A percentile compares a stretch with the other conserved stretches of the same genome.
Conservation (phyloP, 2,888 invertebrate genomes). For the Orthosia gracilis region DNA sequence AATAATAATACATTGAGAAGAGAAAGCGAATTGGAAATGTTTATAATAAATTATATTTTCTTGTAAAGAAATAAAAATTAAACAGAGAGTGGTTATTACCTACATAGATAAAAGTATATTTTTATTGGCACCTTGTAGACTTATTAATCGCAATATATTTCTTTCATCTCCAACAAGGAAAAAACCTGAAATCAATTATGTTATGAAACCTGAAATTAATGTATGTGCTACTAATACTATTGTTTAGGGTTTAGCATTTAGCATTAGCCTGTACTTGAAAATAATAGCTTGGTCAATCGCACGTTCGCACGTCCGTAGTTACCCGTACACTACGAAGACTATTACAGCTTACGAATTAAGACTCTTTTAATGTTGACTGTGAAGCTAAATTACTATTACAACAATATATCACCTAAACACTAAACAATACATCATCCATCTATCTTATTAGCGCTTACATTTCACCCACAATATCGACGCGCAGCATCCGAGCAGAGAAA, state of each 20-base stretch:
- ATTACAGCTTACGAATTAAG: no score
- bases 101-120: not conserved
- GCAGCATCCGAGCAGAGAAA: conserved; percentile 73
- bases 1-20: no score
- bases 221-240: no score
- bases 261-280: no score
- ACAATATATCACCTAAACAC: not conserved
- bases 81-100: no score
- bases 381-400: not conserved
- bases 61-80: not conserved
- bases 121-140: not conserved
- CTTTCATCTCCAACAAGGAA: not conserved
- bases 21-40: no score
- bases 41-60: not conserved
- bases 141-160: not conserved
- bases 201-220: no score
- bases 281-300: no score
- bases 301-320: no score
- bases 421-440: conserved; percentile 22
- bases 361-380: not conserved
- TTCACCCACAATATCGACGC: conserved; percentile 53
- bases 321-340: no score
- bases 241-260: no score
- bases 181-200: no score
- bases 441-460: conserved; percentile 54